Percentiles rank a stretch among this genome's conserved stretches.
phyloP scores from a whole-genome alignment of 2,113 vertebrate species.

The Pyrgilauda ruficollis region DNA sequence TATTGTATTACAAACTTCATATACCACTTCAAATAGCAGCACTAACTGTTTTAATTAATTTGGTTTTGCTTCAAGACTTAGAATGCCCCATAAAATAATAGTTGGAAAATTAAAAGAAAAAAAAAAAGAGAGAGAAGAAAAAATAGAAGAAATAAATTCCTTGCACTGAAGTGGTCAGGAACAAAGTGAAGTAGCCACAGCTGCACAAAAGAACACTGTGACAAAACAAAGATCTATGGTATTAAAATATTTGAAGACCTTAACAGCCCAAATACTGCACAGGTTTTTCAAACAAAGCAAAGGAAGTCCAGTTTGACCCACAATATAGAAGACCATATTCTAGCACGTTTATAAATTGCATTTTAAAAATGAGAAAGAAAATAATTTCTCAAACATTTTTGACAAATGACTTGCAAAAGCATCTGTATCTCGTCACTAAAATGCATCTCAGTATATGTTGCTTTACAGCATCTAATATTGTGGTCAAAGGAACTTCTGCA shows the following conservation, averaged over 20 bases:
- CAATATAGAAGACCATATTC: neutral
- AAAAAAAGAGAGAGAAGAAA: neutral
- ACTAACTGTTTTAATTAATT: neutral
- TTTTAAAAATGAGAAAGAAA: neutral
- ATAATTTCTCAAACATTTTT: neutral
- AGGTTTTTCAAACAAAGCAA: neutral
- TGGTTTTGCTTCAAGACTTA: neutral
- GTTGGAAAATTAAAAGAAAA: neutral
- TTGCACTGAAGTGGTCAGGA: neutral
- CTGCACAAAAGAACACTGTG: neutral
- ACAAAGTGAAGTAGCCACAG: neutral
- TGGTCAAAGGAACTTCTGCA: neutral
- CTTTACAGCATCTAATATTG: neutral
- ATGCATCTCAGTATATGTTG: neutral
- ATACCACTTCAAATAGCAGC: neutral
- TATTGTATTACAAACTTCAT: neutral
- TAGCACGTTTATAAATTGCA: neutral
- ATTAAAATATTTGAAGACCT: neutral
- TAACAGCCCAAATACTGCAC: neutral
- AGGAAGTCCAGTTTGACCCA: neutral
- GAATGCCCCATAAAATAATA: neutral
- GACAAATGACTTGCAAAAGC: neutral
- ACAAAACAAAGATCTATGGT: neutral
- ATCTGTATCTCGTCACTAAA: neutral
- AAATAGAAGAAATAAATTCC: neutral